Evolutionary conservation across 2,888 invertebrate genomes (phyloP), one percentile per base, ranked within the genome.

Genomic region (Epicampocera succincta): DNA sequence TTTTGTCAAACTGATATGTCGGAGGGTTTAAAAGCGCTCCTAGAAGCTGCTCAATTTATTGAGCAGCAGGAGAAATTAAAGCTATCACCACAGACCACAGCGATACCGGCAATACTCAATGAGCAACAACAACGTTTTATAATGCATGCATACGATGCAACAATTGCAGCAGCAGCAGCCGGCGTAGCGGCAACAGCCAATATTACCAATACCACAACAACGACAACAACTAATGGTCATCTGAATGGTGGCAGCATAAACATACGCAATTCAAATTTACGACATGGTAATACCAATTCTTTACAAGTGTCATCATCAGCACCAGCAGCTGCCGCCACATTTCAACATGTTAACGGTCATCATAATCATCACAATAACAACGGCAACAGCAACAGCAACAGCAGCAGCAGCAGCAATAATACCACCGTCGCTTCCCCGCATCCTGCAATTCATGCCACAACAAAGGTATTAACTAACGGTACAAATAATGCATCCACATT

Each of bases 1-100:
- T 66, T 66, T 72, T 76, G 56, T 61, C 60, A 78, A 60, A 60
- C 78, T 84, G 89, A 87, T 87, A 90, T 90, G 90, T 87, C 87
- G 85, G 84, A 83, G 84, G 86, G 86, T 79, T 86, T 91, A 83
- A 87, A 86, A 78, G 84, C 86, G 84, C 88, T 91, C 83, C 84
- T 90, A 63, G 84, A 87, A 86, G 91, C 91, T 87, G 91, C 91
- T 87, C 84, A 87, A 68, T 90, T 74, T 84, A 68, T 91, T 86
- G 91, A 90, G 87, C 87, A 88, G 87, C 89, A 88, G 84, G 90
- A 90, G 85, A 85, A 87, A 85, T 84, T 85, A 6, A 81, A 87
- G 76, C 73, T 84, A 77, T 85, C 87, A 40, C 86, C 87, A 63
- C 85, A 69, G 52, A 80, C 72, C 83, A 77, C 83, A 66, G 52